Evolutionary conservation across 2,888 invertebrate species (phyloP), one percentile per base, ranked within the genome.

Genomic region (Perdita meconis): DNA sequence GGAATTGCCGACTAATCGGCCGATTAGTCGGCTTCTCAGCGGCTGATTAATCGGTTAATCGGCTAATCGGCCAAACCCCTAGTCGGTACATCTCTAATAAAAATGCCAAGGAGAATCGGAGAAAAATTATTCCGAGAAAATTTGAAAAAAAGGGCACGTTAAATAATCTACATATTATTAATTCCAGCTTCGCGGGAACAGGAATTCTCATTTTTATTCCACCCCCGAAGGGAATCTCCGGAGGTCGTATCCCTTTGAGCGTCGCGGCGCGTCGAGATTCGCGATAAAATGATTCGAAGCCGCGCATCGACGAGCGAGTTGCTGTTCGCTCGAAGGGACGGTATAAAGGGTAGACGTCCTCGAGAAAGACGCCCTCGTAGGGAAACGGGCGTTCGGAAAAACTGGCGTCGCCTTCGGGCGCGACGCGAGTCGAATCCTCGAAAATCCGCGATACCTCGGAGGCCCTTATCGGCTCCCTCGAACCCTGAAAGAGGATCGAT

Each of bases 401-500:
- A 13, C n/a, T n/a, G 19, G 12, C 51, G 4, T 24, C 38, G 19
- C 42, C 10, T 26, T 2, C 13, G 16, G 42, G 22, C 38, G 56
- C 42, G 30, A 30, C 10, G 67, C 34, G 12, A 38, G 8, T 30
- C 50, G 26, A 36, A 36, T 36, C 44, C 34, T 63, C 53, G 70
- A 70, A 80, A 71, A 65, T 47, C 38, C 53, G 69, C 13, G 57
- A 47, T 65, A 47, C 30, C 79, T 42, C 50, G 36, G 59, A 65
- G 44, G 36, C 44, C 42, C 63, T 65, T 70, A 70, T 73, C 80
- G 68, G 57, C 50, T 42, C 26, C 22, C 36, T 42, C n/a, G 59
- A 26, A 57, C 57, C 1, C 53, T 38, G 36, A 74, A 73, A 63
- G 70, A 42, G 53, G 60, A 80, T 80, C 80, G 80, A 80, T 80